A percentile compares a stretch with the other conserved stretches of the same genome.
phyloP scores from a whole-genome alignment of 2,797 vertebrate genomes.

The Chromobotia macracanthus region DNA sequence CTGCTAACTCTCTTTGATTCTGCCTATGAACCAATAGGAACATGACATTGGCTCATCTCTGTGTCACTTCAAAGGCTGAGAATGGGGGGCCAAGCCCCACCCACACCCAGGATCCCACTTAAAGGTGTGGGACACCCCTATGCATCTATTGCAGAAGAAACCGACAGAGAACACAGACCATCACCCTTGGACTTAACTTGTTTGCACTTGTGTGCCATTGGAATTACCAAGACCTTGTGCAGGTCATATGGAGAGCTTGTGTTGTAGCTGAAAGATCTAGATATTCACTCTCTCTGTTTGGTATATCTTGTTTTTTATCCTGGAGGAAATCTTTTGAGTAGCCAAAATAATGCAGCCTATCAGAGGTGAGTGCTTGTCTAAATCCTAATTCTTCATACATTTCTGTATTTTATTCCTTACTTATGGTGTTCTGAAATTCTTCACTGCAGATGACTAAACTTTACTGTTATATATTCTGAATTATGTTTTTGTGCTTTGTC shows the following conservation, averaged over 20 bases:
- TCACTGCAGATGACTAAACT: neutral
- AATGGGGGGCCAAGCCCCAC: constrained; percentile 75
- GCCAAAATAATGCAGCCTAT: constrained; percentile 76
- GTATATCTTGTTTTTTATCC: neutral
- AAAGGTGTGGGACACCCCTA: constrained; percentile 71
- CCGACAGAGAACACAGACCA: constrained; percentile 43
- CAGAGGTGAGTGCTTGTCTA: constrained; percentile 73
- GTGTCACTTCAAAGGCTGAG: constrained; percentile 82
- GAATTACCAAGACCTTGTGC: constrained; percentile 53
- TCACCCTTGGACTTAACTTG: constrained; percentile 57
- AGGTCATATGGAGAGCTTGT: constrained; percentile 39
- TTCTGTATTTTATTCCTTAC: no score
- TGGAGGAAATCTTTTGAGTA: constrained; percentile 20
- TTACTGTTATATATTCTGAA: no score
- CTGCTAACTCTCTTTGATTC: constrained; percentile 93
- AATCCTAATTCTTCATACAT: neutral
- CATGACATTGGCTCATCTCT: constrained; percentile 72
- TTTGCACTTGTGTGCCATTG: constrained; percentile 48
- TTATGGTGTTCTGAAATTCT: neutral
- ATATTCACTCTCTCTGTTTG: no score
- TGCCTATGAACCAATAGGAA: constrained; percentile 77
- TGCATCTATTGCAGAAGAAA: constrained; percentile 59
- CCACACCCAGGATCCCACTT: constrained; percentile 70
- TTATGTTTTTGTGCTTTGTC: no score
- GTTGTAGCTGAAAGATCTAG: constrained; percentile 6